Evolutionary conservation across 1,140 invertebrate genomes (phyloP), one percentile per base, ranked within the genome.

Genomic region (Pseudobourletiella spinata): DNA sequence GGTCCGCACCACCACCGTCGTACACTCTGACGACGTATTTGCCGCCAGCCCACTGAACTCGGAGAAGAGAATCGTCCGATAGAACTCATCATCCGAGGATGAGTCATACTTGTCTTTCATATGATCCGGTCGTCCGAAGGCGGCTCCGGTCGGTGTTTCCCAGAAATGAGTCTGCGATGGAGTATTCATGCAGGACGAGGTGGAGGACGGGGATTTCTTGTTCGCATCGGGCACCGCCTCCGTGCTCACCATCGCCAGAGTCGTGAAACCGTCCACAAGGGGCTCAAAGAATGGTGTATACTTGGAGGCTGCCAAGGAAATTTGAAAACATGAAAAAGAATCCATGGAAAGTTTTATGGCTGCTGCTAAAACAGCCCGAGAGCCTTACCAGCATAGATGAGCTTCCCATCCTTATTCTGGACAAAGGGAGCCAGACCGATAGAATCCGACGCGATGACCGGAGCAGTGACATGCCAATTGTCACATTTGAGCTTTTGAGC

Each of bases 1-100:
- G 0, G 90, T 77, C 73, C 88, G 85, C 0, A 90, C 79, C 44
- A 89, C 86, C 14, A 91, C 72, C 0, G 87, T 85, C 25, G 63
- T 71, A 14, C 65, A 72, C 22, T 69, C 66, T 15, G 60, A 52
- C 11, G 65, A 59, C 14, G 35, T 15, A 54, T 60, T 66, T n/a
- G 43, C 30, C 6, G 57, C 18, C 6, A 64, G 24, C 3, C 43
- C 15, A 44, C 58, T 56, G 11, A n/a, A n/a, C 8, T 61, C 63
- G 1, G 52, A 42, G 29, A 35, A 56, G 0, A 68, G 35, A 28
- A 65, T 57, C 0, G 57, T 46, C 30, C 61, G 51, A 44, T 69
- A 66, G 50, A 64, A 66, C 14, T 66, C 67, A 4, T 69, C 64
- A 42, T 63, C 61, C 20, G 59, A 29, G 29, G 42, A 46, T 1